A percentile compares a stretch with the other conserved stretches of the same genome.
These are phyloP conservation scores for Aphyosemion australe DNA, from an alignment of 2,113 vertebrate species.

Conservation along the genomic window DNA sequence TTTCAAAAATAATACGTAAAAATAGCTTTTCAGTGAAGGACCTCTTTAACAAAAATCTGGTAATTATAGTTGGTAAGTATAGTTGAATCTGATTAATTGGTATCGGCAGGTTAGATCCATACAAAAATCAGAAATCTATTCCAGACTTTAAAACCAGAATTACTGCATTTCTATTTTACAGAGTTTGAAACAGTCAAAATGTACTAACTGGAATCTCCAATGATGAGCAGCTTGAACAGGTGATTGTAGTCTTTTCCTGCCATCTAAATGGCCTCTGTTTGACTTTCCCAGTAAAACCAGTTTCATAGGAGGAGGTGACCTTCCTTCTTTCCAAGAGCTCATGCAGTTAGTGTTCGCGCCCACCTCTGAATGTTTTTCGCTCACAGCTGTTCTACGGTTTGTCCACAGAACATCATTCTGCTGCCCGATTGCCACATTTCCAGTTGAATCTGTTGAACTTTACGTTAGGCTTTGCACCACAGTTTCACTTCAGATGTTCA, in stretches of 20 bases:
- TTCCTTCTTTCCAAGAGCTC: neutral
- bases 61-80: too few relatives aligned
- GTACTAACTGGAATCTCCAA: slow-evolving; percentile 86
- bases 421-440: slow-evolving; percentile 14
- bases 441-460: slow-evolving; percentile 23
- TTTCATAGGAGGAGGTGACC: slow-evolving; percentile 36
- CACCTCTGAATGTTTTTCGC: neutral
- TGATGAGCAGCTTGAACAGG: slow-evolving; percentile 87
- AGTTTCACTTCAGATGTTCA: neutral
- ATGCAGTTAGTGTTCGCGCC: too few relatives aligned
- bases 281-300: slow-evolving; percentile 18
- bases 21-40: too few relatives aligned
- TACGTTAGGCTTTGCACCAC: neutral
- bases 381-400: slow-evolving; percentile 2
- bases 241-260: slow-evolving; percentile 86
- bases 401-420: slow-evolving; percentile 24
- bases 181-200: neutral
- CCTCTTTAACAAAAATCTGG: too few relatives aligned
- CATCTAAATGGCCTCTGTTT: slow-evolving; percentile 61
- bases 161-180: neutral
- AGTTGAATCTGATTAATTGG: too few relatives aligned
- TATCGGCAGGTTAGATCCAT: too few relatives aligned
- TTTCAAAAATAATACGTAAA: too few relatives aligned
- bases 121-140: too few relatives aligned
- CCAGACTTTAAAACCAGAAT: neutral